Evolutionary conservation across 2,888 invertebrate genomes (phyloP).

Genomic region (Steinernema carpocapsae): DNA sequence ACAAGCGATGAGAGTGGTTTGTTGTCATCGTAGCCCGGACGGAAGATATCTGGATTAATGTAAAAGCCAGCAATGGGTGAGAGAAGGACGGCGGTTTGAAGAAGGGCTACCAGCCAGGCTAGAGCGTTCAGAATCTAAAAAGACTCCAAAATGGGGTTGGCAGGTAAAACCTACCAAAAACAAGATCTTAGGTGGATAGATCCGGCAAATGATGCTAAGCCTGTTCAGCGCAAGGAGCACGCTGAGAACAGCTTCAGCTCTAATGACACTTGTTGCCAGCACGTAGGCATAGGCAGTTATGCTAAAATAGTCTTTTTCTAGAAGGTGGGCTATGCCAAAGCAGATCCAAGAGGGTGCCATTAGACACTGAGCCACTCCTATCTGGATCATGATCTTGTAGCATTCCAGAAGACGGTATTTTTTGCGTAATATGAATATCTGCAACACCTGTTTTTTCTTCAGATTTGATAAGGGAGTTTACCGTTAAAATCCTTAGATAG

Average conservation of each 20-base stretch:
- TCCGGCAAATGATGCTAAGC: not conserved
- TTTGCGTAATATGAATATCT: not conserved
- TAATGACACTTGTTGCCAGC: conserved; percentile 3
- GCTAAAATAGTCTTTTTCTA: not conserved
- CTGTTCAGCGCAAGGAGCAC: conserved; percentile 8
- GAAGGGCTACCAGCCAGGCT: conserved; percentile 1
- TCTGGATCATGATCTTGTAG: conserved; percentile 20
- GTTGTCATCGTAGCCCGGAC: conserved; percentile 6
- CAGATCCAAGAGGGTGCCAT: conserved; percentile 21
- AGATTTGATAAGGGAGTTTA: not conserved
- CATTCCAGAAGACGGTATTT: conserved; percentile 10
- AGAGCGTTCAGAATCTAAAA: not conserved
- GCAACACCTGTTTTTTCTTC: not conserved
- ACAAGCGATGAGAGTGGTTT: not conserved
- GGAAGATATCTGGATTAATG: conserved; percentile 11
- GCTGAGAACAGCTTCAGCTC: conserved; percentile 25
- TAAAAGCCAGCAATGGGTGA: conserved; percentile 16
- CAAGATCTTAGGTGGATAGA: not conserved
- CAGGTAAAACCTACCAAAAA: not conserved
- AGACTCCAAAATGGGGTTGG: not conserved
- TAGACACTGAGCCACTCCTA: conserved; percentile 14
- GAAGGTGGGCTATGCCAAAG: conserved; percentile 15
- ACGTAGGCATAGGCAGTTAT: conserved; percentile 15
- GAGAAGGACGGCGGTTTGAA: conserved; percentile 1
- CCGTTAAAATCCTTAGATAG: conserved; percentile 1